Percentiles rank a stretch among this genome's conserved stretches.
These are phyloP conservation scores for Elgaria multicarinata DNA, from an alignment of 2,113 vertebrate genomes.

Conservation along the genomic window DNA sequence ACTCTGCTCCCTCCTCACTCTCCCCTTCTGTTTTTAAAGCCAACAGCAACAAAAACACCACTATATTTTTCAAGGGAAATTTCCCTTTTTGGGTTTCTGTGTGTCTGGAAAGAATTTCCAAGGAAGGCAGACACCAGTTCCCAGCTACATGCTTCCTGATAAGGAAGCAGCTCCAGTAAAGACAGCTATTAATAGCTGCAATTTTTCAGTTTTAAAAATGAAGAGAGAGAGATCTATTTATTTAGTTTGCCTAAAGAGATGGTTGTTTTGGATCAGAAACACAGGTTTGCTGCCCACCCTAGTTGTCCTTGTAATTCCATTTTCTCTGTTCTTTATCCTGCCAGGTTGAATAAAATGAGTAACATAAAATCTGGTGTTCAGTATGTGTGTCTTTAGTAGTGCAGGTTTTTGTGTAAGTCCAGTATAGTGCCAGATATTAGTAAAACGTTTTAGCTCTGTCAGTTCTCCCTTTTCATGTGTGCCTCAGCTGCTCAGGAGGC, in stretches of 20 bases:
- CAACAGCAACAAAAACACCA: constrained; percentile 52
- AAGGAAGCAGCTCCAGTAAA: constrained; percentile 81
- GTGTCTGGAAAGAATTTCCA: constrained; percentile 81
- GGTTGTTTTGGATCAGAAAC: background rate
- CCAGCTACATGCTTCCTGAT: constrained; percentile 80
- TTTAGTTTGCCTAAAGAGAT: constrained; percentile 45
- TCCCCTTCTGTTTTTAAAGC: constrained; percentile 52
- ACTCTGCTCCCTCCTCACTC: background rate
- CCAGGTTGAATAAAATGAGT: background rate
- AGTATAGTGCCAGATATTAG: too few relatives aligned
- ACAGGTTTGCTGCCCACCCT: background rate
- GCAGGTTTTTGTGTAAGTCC: background rate
- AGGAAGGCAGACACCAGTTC: constrained; percentile 80
- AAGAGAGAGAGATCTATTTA: constrained; percentile 61
- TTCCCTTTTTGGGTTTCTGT: constrained; percentile 83
- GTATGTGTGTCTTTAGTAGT: constrained; percentile 16
- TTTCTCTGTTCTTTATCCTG: background rate
- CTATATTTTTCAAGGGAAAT: constrained; percentile 78
- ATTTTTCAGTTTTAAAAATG: constrained; percentile 63
- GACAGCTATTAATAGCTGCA: constrained; percentile 79
- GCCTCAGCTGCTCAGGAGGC: too few relatives aligned
- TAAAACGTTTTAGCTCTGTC: background rate
- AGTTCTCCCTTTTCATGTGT: background rate
- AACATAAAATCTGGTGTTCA: background rate
- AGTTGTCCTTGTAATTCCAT: constrained; percentile 1